Evolutionary conservation across 2,797 vertebrate genomes (phyloP).

Genomic region (Pipistrellus pygmaeus): DNA sequence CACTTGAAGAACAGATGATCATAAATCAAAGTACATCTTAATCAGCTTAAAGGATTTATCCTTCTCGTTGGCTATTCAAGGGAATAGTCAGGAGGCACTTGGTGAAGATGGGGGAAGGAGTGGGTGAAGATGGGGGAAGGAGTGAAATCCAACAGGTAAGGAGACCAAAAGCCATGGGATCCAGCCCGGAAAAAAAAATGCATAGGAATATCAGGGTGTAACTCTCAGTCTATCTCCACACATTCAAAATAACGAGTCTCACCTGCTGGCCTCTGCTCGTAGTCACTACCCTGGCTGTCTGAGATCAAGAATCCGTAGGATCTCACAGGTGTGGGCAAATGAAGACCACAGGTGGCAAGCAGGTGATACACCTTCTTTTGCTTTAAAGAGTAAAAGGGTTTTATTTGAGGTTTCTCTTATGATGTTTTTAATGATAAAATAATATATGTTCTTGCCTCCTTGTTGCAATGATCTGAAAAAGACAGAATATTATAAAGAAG

Average conservation of each 20-base stretch:
- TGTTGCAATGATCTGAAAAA: background rate
- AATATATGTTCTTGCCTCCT: background rate
- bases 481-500: slow-evolving; percentile 22
- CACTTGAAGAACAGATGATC: background rate
- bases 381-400: background rate
- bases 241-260: background rate
- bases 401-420: background rate
- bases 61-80: background rate
- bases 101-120: background rate
- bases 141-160: background rate
- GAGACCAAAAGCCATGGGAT: background rate
- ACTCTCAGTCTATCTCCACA: background rate
- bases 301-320: background rate
- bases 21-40: slow-evolving; percentile 12
- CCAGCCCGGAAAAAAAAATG: background rate
- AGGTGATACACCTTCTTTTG: background rate
- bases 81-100: background rate
- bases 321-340: background rate
- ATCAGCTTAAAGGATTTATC: background rate
- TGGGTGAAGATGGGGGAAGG: background rate
- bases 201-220: background rate
- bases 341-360: background rate
- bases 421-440: background rate
- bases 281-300: too few relatives aligned
- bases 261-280: background rate